Conservation (phyloP, 2,113 vertebrate genomes). For the Protobothrops mucrosquamatus region DNA sequence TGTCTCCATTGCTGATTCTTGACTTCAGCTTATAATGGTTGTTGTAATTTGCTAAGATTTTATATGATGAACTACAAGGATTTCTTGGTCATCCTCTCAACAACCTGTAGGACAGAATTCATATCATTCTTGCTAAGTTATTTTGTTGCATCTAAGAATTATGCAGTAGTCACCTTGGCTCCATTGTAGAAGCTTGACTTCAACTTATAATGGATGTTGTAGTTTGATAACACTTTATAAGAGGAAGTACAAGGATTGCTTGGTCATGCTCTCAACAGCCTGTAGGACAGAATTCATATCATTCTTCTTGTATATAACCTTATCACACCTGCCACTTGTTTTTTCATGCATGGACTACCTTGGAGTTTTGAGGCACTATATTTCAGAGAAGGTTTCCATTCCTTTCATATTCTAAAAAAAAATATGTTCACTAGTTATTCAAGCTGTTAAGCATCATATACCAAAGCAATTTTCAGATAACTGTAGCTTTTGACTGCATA, state of each 20-base stretch:
- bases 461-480: slow-evolving; percentile 43
- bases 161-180: not conserved
- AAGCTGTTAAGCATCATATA: slow-evolving; percentile 25
- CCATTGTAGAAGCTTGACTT: not conserved
- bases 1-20: not conserved
- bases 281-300: not conserved
- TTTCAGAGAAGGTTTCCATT: not conserved
- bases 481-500: slow-evolving; percentile 39
- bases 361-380: not conserved
- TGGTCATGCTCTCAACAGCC: not conserved
- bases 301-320: not conserved
- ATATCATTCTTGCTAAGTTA: not conserved
- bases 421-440: slow-evolving; percentile 23
- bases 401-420: not conserved
- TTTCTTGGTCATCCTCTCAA: not conserved
- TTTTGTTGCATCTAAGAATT: not conserved
- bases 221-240: not conserved
- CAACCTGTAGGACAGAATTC: not conserved
- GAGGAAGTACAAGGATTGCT: not conserved
- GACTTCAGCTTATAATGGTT: not conserved
- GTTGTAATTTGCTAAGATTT: not conserved
- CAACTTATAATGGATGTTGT: not conserved
- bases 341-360: not conserved
- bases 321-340: not conserved
- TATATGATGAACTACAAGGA: not conserved